These are phyloP conservation scores for Eulemur rubriventer DNA, from an alignment of 2,797 vertebrate genomes.

Conservation along the genomic window DNA sequence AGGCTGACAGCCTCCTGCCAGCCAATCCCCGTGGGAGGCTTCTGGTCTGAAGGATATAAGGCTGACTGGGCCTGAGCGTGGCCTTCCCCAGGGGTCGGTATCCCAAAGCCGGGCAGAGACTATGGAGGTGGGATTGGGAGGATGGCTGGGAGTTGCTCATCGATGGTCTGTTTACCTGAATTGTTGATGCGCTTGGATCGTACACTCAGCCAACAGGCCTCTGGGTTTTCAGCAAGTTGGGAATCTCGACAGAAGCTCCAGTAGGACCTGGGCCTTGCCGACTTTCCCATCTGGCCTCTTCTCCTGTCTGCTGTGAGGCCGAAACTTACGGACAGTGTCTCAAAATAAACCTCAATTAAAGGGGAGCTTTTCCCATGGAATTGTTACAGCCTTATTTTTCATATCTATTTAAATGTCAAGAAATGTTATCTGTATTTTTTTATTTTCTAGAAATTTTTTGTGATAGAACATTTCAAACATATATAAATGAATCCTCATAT, in stretches of 20 bases:
- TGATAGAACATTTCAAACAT: constrained; percentile 9
- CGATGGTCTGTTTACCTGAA: neutral
- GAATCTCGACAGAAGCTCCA: neutral
- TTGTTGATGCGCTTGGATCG: neutral
- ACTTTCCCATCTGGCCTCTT: neutral
- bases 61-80: neutral
- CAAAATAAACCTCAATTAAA: neutral
- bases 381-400: constrained; percentile 20
- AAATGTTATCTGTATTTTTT: constrained; percentile 32
- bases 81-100: neutral
- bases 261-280: neutral
- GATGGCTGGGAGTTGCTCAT: neutral
- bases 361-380: neutral
- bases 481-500: neutral
- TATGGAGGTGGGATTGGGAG: neutral
- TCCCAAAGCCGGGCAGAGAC: neutral
- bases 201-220: neutral
- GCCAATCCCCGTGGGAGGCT: neutral
- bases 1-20: neutral
- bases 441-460: neutral
- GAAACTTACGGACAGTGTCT: neutral
- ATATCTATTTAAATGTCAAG: neutral
- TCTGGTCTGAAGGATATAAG: neutral
- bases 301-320: neutral
- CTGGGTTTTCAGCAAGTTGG: neutral